Evolutionary conservation across 2,888 invertebrate genomes (phyloP).

Genomic region (Pachymerium ferrugineum): DNA sequence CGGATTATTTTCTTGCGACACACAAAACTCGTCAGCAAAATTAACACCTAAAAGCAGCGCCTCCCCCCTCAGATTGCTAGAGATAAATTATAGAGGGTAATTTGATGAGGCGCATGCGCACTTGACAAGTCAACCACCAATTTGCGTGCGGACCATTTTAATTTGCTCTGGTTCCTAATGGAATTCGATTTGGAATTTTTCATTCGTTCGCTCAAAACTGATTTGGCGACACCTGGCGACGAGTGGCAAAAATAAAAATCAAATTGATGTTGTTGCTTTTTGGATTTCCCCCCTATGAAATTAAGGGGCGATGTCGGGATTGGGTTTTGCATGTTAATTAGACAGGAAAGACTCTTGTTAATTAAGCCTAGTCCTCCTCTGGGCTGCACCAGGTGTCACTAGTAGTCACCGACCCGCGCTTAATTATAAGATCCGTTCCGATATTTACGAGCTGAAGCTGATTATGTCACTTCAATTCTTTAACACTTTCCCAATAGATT

Average conservation of each 20-base stretch:
- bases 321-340: conserved; percentile 1
- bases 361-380: not conserved
- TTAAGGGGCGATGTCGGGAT: not conserved
- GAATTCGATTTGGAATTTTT: not conserved
- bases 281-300: no score
- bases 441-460: conserved; percentile 1
- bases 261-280: not conserved
- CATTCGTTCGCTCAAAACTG: not conserved
- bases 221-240: not conserved
- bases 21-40: not conserved
- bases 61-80: not conserved
- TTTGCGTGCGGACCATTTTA: conserved; percentile 7
- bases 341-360: not conserved
- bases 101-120: not conserved
- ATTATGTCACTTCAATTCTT: conserved; percentile 1
- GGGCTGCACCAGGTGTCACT: not conserved
- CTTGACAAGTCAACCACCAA: not conserved
- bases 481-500: not conserved
- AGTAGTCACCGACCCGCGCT: not conserved
- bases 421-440: not conserved
- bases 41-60: no score
- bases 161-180: not conserved
- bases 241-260: not conserved
- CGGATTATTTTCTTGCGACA: not conserved
- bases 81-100: not conserved